Conservation (phyloP, 1,140 invertebrate species). For the Trissolcus basalis region DNA sequence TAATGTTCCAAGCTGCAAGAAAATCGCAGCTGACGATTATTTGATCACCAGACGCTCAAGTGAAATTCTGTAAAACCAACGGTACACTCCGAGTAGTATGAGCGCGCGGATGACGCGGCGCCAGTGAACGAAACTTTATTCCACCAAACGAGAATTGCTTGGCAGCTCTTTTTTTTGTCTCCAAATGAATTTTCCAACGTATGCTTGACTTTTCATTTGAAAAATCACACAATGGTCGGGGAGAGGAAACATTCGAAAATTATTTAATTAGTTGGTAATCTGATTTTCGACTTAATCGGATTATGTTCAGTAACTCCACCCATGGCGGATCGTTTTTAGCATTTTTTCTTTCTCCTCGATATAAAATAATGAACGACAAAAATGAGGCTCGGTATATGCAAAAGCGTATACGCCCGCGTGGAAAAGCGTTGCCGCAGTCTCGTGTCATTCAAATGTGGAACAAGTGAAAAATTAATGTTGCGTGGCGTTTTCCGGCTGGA, state of each 20-base stretch:
- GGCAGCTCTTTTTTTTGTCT: not conserved
- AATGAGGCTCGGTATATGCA: conserved; percentile 9
- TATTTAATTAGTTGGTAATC: not conserved
- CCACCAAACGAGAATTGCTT: not conserved
- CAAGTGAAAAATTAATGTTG: conserved; percentile 41
- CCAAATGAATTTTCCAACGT: not conserved
- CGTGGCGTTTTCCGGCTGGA: conserved; percentile 26
- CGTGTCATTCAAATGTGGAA: conserved; percentile 26
- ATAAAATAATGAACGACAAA: conserved; percentile 4
- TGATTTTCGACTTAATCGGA: not conserved
- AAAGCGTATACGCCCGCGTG: conserved; percentile 8
- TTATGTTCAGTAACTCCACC: not conserved
- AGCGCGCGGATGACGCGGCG: no score
- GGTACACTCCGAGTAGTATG: not conserved
- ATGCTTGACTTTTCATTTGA: not conserved
- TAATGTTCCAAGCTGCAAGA: conserved; percentile 23
- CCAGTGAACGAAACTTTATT: conserved; percentile 13
- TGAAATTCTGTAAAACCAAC: conserved; percentile 1
- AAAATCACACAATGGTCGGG: not conserved
- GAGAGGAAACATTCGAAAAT: not conserved
- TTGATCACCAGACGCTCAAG: conserved; percentile 21
- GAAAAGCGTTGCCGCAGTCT: conserved; percentile 30
- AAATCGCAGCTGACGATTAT: conserved; percentile 30
- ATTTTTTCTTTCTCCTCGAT: conserved; percentile 6
- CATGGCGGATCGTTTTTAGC: not conserved